phyloP scores from a whole-genome alignment of 2,888 invertebrate species.

The Plagodis dolabraria region DNA sequence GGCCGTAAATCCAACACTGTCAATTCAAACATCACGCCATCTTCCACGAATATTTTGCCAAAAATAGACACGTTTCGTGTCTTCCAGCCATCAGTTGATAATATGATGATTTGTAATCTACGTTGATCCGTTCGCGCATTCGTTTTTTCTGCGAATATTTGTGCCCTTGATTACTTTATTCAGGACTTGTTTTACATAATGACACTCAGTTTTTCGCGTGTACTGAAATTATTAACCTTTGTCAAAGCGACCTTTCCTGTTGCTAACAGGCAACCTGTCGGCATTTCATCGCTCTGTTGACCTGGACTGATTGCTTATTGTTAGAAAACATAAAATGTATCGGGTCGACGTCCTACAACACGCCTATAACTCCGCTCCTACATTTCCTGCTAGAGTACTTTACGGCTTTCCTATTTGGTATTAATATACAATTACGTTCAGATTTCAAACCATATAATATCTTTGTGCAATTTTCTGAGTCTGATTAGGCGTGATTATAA shows the following conservation, averaged over 20 bases:
- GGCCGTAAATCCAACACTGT: slow-evolving; percentile 41
- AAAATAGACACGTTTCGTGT: slow-evolving; percentile 53
- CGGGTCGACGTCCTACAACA: slow-evolving; percentile 51
- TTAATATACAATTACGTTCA: slow-evolving; percentile 14
- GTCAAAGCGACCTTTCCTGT: slow-evolving; percentile 42
- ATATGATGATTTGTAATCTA: slow-evolving; percentile 48
- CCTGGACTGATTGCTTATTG: slow-evolving; percentile 65
- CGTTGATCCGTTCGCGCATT: slow-evolving; percentile 33
- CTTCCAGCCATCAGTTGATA: slow-evolving; percentile 49
- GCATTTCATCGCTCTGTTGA: slow-evolving; percentile 41
- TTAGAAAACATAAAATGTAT: slow-evolving; percentile 61
- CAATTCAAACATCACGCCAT: slow-evolving; percentile 33
- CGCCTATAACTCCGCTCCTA: slow-evolving; percentile 35
- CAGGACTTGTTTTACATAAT: slow-evolving; percentile 4
- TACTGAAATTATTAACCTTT: slow-evolving; percentile 45
- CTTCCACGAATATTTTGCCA: slow-evolving; percentile 42
- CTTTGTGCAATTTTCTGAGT: slow-evolving; percentile 18
- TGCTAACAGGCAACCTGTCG: slow-evolving; percentile 23
- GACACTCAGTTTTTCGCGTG: slow-evolving; percentile 15
- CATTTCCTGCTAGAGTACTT: slow-evolving; percentile 40
- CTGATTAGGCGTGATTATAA: slow-evolving; percentile 29
- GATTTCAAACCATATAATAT: slow-evolving; percentile 3
- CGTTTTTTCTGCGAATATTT: slow-evolving; percentile 14
- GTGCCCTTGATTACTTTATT: slow-evolving; percentile 16
- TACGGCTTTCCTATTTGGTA: slow-evolving; percentile 31